phyloP scores from a whole-genome alignment of 1,140 invertebrate species.

The Drosophila funebris region DNA sequence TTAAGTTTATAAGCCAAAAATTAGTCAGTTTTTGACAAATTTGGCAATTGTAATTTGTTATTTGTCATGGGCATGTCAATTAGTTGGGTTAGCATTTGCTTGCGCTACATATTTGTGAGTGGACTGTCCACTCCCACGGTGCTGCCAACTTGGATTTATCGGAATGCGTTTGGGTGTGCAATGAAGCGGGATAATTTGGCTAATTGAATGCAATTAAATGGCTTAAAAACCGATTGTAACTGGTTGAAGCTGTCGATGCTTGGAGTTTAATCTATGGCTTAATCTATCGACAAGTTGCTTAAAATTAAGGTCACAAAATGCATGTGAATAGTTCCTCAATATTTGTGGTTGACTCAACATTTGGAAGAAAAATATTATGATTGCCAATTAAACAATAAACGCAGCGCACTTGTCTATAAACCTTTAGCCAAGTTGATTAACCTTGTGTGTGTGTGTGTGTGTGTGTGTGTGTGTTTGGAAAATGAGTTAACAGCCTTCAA shows the following conservation, averaged over 20 bases:
- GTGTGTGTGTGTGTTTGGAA: conserved; percentile 39
- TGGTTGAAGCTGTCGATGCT: neutral
- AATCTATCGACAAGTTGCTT: conserved; percentile 26
- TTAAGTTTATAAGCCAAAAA: neutral
- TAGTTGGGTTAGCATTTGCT: neutral
- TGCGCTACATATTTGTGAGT: neutral
- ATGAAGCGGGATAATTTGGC: conserved; percentile 64
- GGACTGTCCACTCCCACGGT: conserved; percentile 38
- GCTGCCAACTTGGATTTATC: conserved; percentile 26
- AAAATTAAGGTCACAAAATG: conserved; percentile 69
- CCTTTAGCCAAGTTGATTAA: conserved; percentile 31
- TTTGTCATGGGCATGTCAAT: neutral
- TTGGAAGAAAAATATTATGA: conserved; percentile 45
- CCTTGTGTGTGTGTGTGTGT: conserved; percentile 36
- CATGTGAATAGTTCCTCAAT: conserved; percentile 59
- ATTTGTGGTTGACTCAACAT: conserved; percentile 48
- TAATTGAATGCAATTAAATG: conserved; percentile 76
- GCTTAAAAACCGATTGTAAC: conserved; percentile 12
- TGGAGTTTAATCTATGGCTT: conserved; percentile 38
- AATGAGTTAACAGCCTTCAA: conserved; percentile 69
- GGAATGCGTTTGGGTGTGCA: conserved; percentile 37
- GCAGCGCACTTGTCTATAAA: neutral
- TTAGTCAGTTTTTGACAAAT: neutral
- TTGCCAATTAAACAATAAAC: conserved; percentile 60
- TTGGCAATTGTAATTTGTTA: neutral